A percentile compares a stretch with the other conserved stretches of the same genome.
These are phyloP conservation scores for Sebastolobus alascanus DNA, from an alignment of 2,797 vertebrate species.

Conservation along the genomic window DNA sequence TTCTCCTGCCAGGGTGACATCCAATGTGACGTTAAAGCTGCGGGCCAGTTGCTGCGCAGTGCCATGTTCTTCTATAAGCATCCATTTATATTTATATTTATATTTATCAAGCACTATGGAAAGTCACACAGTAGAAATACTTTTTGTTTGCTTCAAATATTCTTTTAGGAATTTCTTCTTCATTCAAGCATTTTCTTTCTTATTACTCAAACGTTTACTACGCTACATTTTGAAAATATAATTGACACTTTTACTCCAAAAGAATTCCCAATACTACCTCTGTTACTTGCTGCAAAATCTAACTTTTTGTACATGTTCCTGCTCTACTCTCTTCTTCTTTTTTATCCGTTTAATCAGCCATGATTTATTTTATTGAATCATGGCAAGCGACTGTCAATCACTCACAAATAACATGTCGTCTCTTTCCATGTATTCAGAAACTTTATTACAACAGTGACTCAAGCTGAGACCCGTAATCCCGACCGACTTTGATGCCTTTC, in stretches of 20 bases:
- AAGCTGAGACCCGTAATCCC: no score
- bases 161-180: neutral
- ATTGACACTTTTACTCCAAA: neutral
- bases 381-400: neutral
- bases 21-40: slow-evolving; percentile 26
- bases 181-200: neutral
- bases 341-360: neutral
- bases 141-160: neutral
- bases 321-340: neutral
- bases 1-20: slow-evolving; percentile 23
- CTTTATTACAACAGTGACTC: neutral
- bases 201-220: neutral
- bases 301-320: neutral
- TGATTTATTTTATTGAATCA: neutral
- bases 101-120: neutral
- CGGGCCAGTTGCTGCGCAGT: slow-evolving; percentile 19
- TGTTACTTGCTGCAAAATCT: neutral
- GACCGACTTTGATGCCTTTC: no score
- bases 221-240: neutral
- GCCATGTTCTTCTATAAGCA: neutral
- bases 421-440: neutral
- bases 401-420: neutral
- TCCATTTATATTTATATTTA: neutral
- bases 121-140: neutral
- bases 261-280: neutral